Evolutionary conservation across 2,797 vertebrate genomes (phyloP), one percentile per base, ranked within the genome.

Genomic region (Parotocinclus haroldoi): DNA sequence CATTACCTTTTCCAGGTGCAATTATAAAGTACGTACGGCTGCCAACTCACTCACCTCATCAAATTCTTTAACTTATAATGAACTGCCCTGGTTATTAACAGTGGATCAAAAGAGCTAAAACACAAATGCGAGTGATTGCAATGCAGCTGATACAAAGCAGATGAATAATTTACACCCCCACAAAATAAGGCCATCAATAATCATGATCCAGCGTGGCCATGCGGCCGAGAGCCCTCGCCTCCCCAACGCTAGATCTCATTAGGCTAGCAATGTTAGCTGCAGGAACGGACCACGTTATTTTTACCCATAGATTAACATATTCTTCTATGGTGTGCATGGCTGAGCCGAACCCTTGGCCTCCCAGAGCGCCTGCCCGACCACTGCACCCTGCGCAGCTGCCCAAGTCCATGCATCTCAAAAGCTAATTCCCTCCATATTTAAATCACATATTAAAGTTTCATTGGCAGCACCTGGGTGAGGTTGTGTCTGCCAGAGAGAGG

Each of bases 401-500:
- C 44, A 57, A 66, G 58, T 74, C 58, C 59, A 63, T 71, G 73
- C 71, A 71, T 72, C 63, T 76, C 73, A 89, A 90, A 87, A 79
- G 79, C 80, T 88, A 89, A 88, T 90, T 87, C 87, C 85, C 88
- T 92, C 87, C 91, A 93, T 95, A 93, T 92, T 94, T 92, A 89
- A 94, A 91, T 92, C 89, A 90, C 91, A 85, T 85, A 92, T 95
- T 84, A 94, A 94, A 93, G 89, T 93, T 94, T 93, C 88, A 95
- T 93, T 89, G 81, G 79, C 86, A 89, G 89, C 88, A 92, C 89
- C 91, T 92, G 91, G 88, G 86, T 84, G 52, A 76, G 53, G 71
- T 62, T 68, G 61, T 66, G 56, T 80, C 63, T 81, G 75, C 86
- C 81, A 80, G 89, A 63, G 87, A 86, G 84, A 77, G 83, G 71